phyloP scores from a whole-genome alignment of 2,797 vertebrate genomes.

The Enteromius afrohamiltoni region DNA sequence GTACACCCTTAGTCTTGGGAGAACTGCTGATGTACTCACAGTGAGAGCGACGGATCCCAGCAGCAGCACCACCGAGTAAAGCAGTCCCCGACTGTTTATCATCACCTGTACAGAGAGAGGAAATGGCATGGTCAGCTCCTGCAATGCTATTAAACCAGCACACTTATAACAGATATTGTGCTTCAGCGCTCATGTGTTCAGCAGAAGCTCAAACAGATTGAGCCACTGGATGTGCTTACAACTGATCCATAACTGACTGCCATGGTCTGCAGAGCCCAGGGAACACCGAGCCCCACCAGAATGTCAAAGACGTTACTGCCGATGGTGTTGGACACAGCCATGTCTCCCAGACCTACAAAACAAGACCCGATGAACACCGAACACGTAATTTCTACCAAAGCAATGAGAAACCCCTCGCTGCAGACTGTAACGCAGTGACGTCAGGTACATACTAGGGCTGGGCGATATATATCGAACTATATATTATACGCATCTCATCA shows the following conservation, averaged over 20 bases:
- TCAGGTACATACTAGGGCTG: too few species aligned
- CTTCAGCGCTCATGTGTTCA: not conserved
- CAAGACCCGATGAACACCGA: not conserved
- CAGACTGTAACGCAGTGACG: too few species aligned
- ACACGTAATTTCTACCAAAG: not conserved
- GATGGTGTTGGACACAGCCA: slow-evolving; percentile 96
- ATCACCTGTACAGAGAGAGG: slow-evolving; percentile 79
- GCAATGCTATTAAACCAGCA: not conserved
- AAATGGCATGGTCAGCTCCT: not conserved
- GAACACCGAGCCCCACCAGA: slow-evolving; percentile 91
- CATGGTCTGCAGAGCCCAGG: slow-evolving; percentile 95
- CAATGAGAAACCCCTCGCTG: too few species aligned
- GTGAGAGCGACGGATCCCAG: slow-evolving; percentile 95
- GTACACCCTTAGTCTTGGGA: not conserved
- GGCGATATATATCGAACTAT: too few species aligned
- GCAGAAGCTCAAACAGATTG: not conserved
- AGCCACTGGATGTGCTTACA: slow-evolving; percentile 70
- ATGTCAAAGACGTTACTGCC: slow-evolving; percentile 99
- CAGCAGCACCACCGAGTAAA: slow-evolving; percentile 93
- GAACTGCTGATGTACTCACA: slow-evolving; percentile 76
- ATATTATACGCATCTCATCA: too few species aligned
- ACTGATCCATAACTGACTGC: slow-evolving; percentile 86
- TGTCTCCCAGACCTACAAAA: slow-evolving; percentile 89
- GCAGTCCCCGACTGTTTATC: slow-evolving; percentile 93
- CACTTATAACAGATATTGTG: not conserved